These are phyloP conservation scores for Vidua macroura DNA, from an alignment of 2,113 vertebrate genomes.

Conservation along the genomic window DNA sequence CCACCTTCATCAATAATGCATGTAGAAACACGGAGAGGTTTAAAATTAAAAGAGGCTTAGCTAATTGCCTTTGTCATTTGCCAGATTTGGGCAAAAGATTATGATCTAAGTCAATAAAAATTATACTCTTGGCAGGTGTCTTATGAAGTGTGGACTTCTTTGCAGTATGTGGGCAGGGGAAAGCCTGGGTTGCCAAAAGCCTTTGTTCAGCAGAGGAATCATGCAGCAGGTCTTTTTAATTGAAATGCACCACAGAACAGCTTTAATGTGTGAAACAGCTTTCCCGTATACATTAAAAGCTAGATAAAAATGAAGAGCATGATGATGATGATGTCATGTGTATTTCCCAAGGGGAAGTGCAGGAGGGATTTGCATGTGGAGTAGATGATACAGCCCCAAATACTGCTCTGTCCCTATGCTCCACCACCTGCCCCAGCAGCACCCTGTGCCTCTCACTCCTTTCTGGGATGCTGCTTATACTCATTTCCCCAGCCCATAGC, in stretches of 20 bases:
- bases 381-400: background rate
- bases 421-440: background rate
- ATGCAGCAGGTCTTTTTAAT: background rate
- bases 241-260: background rate
- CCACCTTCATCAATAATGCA: background rate
- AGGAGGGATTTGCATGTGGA: background rate
- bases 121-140: background rate
- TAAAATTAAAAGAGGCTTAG: background rate
- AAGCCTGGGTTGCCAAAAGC: background rate
- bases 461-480: background rate
- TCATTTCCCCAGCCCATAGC: background rate
- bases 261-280: background rate
- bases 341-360: background rate
- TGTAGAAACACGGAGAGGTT: background rate
- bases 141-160: background rate
- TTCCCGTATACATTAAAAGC: background rate
- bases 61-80: background rate
- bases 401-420: background rate
- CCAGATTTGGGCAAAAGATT: background rate
- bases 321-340: background rate
- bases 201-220: background rate
- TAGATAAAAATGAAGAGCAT: background rate
- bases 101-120: background rate
- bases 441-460: background rate
- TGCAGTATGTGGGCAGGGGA: background rate